Percentiles rank a stretch among this genome's conserved stretches.
Conservation (phyloP, 2,888 invertebrate species). For the Alloplasta piceator region DNA sequence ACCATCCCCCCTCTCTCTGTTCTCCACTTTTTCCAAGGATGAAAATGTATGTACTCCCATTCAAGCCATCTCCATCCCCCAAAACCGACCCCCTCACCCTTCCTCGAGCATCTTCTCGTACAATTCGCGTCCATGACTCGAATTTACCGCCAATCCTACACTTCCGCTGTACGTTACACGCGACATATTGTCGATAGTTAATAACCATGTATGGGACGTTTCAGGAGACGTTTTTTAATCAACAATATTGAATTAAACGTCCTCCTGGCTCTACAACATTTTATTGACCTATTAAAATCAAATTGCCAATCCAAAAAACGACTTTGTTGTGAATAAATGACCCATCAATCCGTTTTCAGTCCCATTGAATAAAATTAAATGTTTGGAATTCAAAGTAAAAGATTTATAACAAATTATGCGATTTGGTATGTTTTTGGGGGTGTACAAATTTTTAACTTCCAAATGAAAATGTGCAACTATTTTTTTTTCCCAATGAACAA, state of each 20-base stretch:
- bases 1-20: slow-evolving; percentile 56
- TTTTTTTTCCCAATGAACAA: too few relatives aligned
- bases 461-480: not conserved
- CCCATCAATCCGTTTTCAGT: too few relatives aligned
- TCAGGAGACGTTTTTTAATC: not conserved
- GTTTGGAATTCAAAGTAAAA: too few relatives aligned
- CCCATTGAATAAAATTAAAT: too few relatives aligned
- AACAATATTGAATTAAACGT: too few relatives aligned
- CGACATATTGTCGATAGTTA: not conserved
- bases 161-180: not conserved
- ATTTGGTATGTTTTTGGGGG: not conserved
- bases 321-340: too few relatives aligned
- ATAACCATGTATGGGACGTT: slow-evolving; percentile 7
- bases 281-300: too few relatives aligned
- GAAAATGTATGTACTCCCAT: slow-evolving; percentile 58
- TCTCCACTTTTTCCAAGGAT: slow-evolving; percentile 26
- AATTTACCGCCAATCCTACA: slow-evolving; percentile 29
- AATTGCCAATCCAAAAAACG: too few relatives aligned
- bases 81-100: not conserved
- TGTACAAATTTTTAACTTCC: not conserved
- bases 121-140: slow-evolving; percentile 50
- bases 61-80: slow-evolving; percentile 34
- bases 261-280: too few relatives aligned
- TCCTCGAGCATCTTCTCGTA: slow-evolving; percentile 18
- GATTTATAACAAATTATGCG: too few relatives aligned